Evolutionary conservation across 2,113 vertebrate genomes (phyloP).

Genomic region (Pogonocichla stellata): DNA sequence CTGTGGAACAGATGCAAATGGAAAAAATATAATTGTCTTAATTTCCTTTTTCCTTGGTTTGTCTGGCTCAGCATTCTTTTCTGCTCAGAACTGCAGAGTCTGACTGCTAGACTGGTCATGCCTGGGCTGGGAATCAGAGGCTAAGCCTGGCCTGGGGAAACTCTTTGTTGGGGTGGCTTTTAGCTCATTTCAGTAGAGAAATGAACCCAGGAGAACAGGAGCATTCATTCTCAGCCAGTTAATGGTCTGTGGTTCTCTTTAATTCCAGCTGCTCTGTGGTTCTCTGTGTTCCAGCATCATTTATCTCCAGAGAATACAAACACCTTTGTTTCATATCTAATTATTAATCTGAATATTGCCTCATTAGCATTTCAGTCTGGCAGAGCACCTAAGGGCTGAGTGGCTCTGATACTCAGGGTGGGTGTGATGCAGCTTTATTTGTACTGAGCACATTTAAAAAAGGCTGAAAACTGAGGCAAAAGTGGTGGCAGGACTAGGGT

Average conservation of each 20-base stretch:
- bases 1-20: background rate
- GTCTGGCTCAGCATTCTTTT: background rate
- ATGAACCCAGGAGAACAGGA: background rate
- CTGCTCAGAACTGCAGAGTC: background rate
- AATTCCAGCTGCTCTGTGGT: background rate
- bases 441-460: background rate
- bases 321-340: background rate
- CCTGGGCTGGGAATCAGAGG: background rate
- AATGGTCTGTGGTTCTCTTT: background rate
- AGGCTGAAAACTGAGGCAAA: background rate
- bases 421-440: background rate
- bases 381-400: background rate
- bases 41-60: background rate
- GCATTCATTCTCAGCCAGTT: background rate
- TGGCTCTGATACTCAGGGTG: background rate
- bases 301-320: background rate
- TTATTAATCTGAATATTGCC: background rate
- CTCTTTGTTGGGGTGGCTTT: background rate
- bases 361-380: background rate
- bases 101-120: accelerated
- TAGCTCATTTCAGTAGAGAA: background rate
- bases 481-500: background rate
- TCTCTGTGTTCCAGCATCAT: accelerated
- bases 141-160: background rate
- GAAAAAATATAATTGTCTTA: background rate